Base-by-base conservation (phyloP, 2,797 vertebrate genomes). In the Iguana delicatissima region DNA sequence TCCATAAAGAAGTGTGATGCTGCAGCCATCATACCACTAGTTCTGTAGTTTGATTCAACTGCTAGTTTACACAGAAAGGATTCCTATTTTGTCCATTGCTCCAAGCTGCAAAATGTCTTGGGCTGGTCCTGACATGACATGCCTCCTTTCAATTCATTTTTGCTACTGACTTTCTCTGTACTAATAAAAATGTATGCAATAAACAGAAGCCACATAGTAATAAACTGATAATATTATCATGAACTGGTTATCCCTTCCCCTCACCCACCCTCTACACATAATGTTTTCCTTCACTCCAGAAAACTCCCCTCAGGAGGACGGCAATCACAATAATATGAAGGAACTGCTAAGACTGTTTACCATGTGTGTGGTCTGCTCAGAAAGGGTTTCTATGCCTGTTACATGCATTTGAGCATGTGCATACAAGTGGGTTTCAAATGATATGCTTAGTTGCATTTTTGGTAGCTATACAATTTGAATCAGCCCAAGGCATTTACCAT, bases 351-450 rank as follows among this genome's bases (percentile, higher is more conserved):
- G 26, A 8, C 22, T 55, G 16, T 20, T 55, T 67, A 69, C 8
- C n/a, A 42, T 29, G 50, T 81, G 26, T 29, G 14, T 67, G 72
- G 50, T 14, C 13, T 20, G 55, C 8, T 35, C 6, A 38, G 50
- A 72, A 38, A 20, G 20, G 57, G 46, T 79, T 29, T 67, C 42
- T 29, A 46, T 79, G 1, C 13, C 13, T 29, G 62, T 72, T 14
- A 32, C 87, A 81, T 26, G 26, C 52, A 42, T 32, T 32, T 57
- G 50, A 50, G 13, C 14, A 38, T 35, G 77, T 55, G 13, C 24
- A 67, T 52, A 69, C 18, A 69, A 55, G 64, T 87, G 32, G 76
- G 32, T 80, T 87, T 79, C 57, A 87, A 52, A 87, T 79, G 42
- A 59, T 55, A 46, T 62, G 26, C 74, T 62, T 74, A 64, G 24